Evolutionary conservation across 2,888 invertebrate species (phyloP).

Genomic region (Hipparchia sbordonii): DNA sequence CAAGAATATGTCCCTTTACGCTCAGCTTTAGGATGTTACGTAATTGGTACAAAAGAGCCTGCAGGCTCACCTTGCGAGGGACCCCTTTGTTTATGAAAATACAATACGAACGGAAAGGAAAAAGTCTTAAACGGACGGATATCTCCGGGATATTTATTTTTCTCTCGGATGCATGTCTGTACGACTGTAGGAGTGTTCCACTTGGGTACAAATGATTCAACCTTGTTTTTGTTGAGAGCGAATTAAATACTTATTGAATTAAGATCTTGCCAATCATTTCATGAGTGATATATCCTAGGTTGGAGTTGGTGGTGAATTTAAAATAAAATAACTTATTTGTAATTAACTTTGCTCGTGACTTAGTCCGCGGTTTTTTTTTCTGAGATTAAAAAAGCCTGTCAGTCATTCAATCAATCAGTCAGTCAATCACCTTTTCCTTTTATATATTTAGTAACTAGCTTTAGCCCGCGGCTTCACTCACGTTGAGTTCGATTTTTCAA

Average conservation of each 20-base stretch:
- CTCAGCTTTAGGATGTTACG: conserved; percentile 25
- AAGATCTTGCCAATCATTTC: not conserved
- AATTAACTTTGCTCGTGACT: too few relatives aligned
- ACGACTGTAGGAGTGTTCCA: conserved; percentile 50
- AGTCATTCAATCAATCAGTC: too few relatives aligned
- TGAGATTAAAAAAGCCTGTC: too few relatives aligned
- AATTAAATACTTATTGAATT: conserved; percentile 9
- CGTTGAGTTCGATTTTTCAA: too few relatives aligned
- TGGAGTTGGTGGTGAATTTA: too few relatives aligned
- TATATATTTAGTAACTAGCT: too few relatives aligned
- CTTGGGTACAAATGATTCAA: conserved; percentile 18
- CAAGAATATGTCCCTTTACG: conserved; percentile 11
- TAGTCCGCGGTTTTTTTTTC: too few relatives aligned
- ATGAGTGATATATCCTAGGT: too few relatives aligned
- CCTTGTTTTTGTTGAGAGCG: not conserved
- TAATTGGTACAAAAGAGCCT: conserved; percentile 37
- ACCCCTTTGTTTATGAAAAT: conserved; percentile 42
- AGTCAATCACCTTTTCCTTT: too few relatives aligned
- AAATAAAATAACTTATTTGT: too few relatives aligned
- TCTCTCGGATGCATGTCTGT: conserved; percentile 43
- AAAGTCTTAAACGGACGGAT: conserved; percentile 43
- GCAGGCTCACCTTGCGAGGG: conserved; percentile 39
- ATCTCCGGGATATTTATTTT: conserved; percentile 53
- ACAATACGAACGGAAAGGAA: conserved; percentile 41
- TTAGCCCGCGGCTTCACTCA: too few relatives aligned